Conservation (phyloP, 2,888 invertebrate species). For the Ochlodes sylvanus region DNA sequence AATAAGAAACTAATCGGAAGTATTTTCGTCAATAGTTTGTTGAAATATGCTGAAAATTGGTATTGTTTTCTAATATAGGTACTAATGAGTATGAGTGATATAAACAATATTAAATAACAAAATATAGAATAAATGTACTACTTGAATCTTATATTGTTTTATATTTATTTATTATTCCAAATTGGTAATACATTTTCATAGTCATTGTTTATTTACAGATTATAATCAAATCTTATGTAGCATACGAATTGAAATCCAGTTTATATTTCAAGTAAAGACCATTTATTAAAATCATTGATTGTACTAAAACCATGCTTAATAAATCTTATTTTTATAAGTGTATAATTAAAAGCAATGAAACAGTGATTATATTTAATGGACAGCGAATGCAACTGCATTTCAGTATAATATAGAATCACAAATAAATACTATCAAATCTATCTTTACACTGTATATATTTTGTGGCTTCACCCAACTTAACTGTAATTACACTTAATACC, state of each 20-base stretch:
- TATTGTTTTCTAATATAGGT: no score
- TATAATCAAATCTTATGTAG: neutral
- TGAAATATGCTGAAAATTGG: no score
- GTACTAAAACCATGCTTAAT: neutral
- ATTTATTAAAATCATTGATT: neutral
- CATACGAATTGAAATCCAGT: neutral
- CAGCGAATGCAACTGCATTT: slow-evolving; percentile 10
- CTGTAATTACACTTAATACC: neutral
- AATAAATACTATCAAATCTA: slow-evolving; percentile 13
- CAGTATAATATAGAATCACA: slow-evolving; percentile 5
- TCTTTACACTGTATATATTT: neutral
- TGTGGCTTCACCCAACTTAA: neutral
- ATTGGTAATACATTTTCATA: neutral
- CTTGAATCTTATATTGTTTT: neutral
- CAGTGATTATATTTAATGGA: slow-evolving; percentile 6
- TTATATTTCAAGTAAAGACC: neutral
- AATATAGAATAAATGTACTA: neutral
- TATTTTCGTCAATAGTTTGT: no score
- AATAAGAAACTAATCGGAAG: no score
- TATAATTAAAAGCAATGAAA: neutral
- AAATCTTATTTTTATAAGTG: neutral
- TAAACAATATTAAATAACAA: no score
- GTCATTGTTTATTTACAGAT: neutral
- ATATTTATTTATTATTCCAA: neutral
- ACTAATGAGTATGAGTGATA: no score